phyloP scores from a whole-genome alignment of 2,797 vertebrate species.

The Pangasius larnaudii region DNA sequence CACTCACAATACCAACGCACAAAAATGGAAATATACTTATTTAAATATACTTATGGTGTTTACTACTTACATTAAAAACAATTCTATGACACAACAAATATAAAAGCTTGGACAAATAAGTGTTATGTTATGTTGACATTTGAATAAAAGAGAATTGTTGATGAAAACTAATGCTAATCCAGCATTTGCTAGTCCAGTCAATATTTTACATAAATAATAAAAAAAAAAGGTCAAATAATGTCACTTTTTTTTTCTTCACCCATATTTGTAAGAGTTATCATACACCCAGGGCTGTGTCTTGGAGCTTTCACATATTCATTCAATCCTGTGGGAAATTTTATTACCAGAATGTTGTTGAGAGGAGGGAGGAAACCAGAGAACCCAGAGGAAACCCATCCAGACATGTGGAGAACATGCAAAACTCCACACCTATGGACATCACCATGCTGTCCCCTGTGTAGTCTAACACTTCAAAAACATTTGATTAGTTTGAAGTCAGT shows the following conservation, averaged over 20 bases:
- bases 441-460: background rate
- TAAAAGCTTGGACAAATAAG: background rate
- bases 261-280: background rate
- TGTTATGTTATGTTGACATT: background rate
- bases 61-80: background rate
- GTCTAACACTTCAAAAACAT: background rate
- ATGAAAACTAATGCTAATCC: too few relatives aligned
- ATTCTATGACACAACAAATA: background rate
- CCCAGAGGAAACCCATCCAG: background rate
- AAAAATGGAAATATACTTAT: background rate
- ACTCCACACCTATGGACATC: background rate
- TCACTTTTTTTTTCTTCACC: background rate
- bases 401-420: background rate
- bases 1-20: background rate
- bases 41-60: background rate
- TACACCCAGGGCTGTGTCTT: background rate
- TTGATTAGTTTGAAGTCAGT: background rate
- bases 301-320: background rate
- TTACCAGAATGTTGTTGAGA: background rate
- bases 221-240: background rate
- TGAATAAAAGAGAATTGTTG: background rate
- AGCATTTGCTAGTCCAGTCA: background rate
- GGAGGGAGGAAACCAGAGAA: background rate
- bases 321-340: background rate
- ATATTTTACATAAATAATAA: background rate